Evolutionary conservation across 2,113 vertebrate genomes (phyloP).

Genomic region (Trogon melanurus): DNA sequence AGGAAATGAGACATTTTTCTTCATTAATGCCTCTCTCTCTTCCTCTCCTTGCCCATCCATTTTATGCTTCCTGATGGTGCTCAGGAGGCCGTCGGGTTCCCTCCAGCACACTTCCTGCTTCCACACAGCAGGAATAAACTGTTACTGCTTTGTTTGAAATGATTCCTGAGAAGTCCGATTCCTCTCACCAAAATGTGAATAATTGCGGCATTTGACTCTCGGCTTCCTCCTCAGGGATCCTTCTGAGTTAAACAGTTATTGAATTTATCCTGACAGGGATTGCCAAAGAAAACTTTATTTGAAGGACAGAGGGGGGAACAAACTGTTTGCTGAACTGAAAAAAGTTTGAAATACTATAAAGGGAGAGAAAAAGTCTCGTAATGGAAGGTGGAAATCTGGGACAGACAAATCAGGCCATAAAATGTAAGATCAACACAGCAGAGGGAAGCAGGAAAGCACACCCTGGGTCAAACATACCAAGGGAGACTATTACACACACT

Average conservation of each 20-base stretch:
- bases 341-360: slow-evolving; percentile 40
- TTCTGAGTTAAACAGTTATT: slow-evolving; percentile 59
- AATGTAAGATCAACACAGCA: slow-evolving; percentile 42
- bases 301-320: slow-evolving; percentile 35
- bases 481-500: slow-evolving; percentile 20
- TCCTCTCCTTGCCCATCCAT: slow-evolving; percentile 39
- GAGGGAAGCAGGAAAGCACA: slow-evolving; percentile 23
- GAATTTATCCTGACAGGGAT: slow-evolving; percentile 46
- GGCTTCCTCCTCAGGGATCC: slow-evolving; percentile 58
- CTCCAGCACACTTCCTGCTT: slow-evolving; percentile 44
- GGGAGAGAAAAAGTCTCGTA: slow-evolving; percentile 50
- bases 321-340: slow-evolving; percentile 53
- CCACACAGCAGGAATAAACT: slow-evolving; percentile 47
- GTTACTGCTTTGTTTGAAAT: slow-evolving; percentile 24
- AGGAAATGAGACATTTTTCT: slow-evolving; percentile 66
- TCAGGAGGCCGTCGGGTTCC: slow-evolving; percentile 33
- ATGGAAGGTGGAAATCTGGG: slow-evolving; percentile 44
- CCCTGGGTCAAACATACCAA: slow-evolving; percentile 25
- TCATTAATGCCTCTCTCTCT: slow-evolving; percentile 64
- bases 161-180: slow-evolving; percentile 38
- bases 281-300: slow-evolving; percentile 70
- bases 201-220: slow-evolving; percentile 60
- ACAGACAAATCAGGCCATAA: slow-evolving; percentile 48
- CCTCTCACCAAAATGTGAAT: slow-evolving; percentile 49
- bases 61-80: slow-evolving; percentile 45